Conservation (phyloP, 2,888 invertebrate species). For the Drosophila prolongata region DNA sequence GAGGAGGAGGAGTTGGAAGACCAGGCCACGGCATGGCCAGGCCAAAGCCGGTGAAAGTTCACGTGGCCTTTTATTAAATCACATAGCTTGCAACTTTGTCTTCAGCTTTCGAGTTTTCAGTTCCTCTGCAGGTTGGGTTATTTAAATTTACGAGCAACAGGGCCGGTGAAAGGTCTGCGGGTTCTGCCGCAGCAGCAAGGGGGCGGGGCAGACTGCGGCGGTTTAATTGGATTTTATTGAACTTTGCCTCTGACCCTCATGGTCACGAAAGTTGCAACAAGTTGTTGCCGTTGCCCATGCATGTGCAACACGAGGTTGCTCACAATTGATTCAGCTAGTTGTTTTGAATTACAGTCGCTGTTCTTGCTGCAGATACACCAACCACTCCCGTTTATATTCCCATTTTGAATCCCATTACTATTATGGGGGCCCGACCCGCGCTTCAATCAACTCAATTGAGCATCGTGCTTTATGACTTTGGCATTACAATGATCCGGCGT, state of each 20-base stretch:
- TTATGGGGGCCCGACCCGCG: constrained; percentile 61
- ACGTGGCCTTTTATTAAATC: constrained; percentile 65
- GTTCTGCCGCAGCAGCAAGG: constrained; percentile 17
- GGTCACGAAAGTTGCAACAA: constrained; percentile 55
- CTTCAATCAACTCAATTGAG: constrained; percentile 67
- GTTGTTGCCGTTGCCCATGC: constrained; percentile 23
- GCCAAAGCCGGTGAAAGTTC: constrained; percentile 64
- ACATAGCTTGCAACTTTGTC: constrained; percentile 55
- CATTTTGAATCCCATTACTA: constrained; percentile 19
- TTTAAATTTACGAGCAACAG: constrained; percentile 65
- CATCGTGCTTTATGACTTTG: constrained; percentile 56
- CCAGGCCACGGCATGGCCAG: neutral
- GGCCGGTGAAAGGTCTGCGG: constrained; percentile 68
- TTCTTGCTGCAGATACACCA: neutral
- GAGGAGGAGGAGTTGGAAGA: neutral
- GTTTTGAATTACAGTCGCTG: constrained; percentile 51
- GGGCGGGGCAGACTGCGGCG: constrained; percentile 40
- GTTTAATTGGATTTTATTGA: constrained; percentile 81
- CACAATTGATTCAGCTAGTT: constrained; percentile 35
- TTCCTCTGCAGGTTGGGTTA: constrained; percentile 50
- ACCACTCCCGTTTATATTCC: constrained; percentile 15
- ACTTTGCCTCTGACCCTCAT: constrained; percentile 79
- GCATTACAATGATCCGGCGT: constrained; percentile 54
- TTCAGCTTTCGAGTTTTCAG: constrained; percentile 32
- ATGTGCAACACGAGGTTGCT: constrained; percentile 33